These are phyloP conservation scores for Apodemia zela DNA, from an alignment of 2,888 invertebrate species.

Conservation along the genomic window DNA sequence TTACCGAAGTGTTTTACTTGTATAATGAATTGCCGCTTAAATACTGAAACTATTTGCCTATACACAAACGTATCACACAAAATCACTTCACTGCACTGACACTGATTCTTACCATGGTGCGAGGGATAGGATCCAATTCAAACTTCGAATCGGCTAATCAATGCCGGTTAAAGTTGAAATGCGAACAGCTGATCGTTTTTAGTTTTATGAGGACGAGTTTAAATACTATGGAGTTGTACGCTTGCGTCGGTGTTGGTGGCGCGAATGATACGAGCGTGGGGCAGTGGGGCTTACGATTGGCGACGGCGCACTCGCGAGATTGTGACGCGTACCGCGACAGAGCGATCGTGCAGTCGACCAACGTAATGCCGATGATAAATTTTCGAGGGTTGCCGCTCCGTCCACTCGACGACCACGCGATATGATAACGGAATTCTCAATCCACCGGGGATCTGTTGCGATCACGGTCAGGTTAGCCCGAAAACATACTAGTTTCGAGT, in stretches of 20 bases:
- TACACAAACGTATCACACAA: slow-evolving; percentile 12
- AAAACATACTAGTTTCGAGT: slow-evolving; percentile 46
- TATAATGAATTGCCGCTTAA: not conserved
- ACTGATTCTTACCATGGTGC: slow-evolving; percentile 70
- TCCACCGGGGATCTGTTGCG: slow-evolving; percentile 44
- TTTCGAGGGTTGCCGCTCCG: slow-evolving; percentile 60
- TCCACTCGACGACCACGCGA: slow-evolving; percentile 63
- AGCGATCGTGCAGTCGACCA: slow-evolving; percentile 49
- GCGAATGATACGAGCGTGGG: slow-evolving; percentile 63
- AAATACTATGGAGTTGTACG: slow-evolving; percentile 53
- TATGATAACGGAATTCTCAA: slow-evolving; percentile 56
- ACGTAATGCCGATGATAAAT: slow-evolving; percentile 58
- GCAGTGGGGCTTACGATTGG: slow-evolving; percentile 42
- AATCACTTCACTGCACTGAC: slow-evolving; percentile 50
- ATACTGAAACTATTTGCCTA: slow-evolving; percentile 6
- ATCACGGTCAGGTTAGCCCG: slow-evolving; percentile 54
- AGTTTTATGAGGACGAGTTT: slow-evolving; percentile 38
- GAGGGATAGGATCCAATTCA: slow-evolving; percentile 39
- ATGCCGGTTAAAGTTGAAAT: slow-evolving; percentile 38
- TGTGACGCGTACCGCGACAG: slow-evolving; percentile 48
- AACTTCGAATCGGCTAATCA: slow-evolving; percentile 23
- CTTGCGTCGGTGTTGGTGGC: slow-evolving; percentile 59
- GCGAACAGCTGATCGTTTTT: slow-evolving; percentile 66
- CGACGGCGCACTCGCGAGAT: slow-evolving; percentile 65
- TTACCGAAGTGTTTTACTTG: not conserved